Evolutionary conservation across 2,113 vertebrate species (phyloP).

Genomic region (Lasiurus borealis): DNA sequence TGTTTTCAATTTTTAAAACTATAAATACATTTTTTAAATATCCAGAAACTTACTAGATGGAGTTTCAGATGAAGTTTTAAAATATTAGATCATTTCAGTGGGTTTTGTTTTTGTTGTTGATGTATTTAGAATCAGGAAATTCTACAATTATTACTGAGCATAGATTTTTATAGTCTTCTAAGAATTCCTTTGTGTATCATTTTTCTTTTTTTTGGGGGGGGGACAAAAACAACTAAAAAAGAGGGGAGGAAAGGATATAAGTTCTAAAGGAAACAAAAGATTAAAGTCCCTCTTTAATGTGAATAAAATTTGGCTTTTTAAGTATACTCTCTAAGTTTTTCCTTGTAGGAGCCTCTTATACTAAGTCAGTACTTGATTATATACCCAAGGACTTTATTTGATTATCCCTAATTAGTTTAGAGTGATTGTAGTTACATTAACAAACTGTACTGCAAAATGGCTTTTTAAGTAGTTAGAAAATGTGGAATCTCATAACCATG

Average conservation of each 20-base stretch:
- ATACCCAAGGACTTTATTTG: slow-evolving; percentile 22
- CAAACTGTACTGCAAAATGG: not conserved
- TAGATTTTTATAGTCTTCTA: not conserved
- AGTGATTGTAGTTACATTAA: not conserved
- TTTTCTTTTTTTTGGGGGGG: slow-evolving; percentile 45
- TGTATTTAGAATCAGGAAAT: slow-evolving; percentile 1
- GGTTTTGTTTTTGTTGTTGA: too few species aligned
- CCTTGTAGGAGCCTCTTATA: not conserved
- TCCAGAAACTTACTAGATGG: slow-evolving; percentile 33
- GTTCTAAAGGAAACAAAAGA: not conserved
- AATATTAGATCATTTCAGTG: not conserved
- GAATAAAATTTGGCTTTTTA: slow-evolving; percentile 38
- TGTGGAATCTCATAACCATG: not conserved
- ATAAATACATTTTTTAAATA: not conserved
- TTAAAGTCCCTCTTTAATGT: not conserved
- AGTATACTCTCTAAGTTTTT: not conserved
- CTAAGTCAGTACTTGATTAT: slow-evolving; percentile 16
- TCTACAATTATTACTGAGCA: not conserved
- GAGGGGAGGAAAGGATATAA: not conserved
- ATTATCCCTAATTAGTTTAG: slow-evolving; percentile 8
- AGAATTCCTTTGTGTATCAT: not conserved
- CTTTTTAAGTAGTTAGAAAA: slow-evolving; percentile 15
- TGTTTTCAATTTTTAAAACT: slow-evolving; percentile 8
- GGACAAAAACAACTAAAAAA: not conserved
- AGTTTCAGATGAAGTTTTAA: slow-evolving; percentile 42